Conservation (phyloP, 1,140 invertebrate genomes). For the Augochlora pura region DNA sequence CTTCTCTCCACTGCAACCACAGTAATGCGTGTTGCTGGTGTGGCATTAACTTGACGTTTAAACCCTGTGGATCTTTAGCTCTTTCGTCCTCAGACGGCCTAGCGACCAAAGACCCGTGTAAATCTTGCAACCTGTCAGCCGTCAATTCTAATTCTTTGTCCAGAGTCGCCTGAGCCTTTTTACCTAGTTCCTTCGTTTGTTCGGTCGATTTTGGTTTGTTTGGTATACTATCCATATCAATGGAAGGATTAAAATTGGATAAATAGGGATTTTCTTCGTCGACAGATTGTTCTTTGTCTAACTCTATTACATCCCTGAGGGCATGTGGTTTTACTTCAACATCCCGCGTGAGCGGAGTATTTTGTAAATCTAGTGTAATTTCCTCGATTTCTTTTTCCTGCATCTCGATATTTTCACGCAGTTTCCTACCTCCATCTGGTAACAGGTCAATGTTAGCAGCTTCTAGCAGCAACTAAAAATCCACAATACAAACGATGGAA, state of each 20-base stretch:
- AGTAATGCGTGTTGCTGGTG: slow-evolving; percentile 93
- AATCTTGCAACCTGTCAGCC: slow-evolving; percentile 85
- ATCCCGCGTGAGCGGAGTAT: slow-evolving; percentile 75
- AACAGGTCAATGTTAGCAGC: slow-evolving; percentile 79
- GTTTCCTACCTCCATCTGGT: slow-evolving; percentile 80
- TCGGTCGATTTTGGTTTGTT: slow-evolving; percentile 30
- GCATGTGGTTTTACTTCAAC: slow-evolving; percentile 9
- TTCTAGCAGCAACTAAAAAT: slow-evolving; percentile 76
- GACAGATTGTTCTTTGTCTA: not conserved
- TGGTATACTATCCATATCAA: slow-evolving; percentile 24
- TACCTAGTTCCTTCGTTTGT: slow-evolving; percentile 58
- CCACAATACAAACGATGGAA: not conserved
- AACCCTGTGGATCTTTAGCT: slow-evolving; percentile 83
- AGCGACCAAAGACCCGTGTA: slow-evolving; percentile 86
- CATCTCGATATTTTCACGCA: slow-evolving; percentile 73
- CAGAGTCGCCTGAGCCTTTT: slow-evolving; percentile 82
- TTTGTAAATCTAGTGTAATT: slow-evolving; percentile 77
- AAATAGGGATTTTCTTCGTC: not conserved
- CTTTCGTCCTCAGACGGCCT: slow-evolving; percentile 83
- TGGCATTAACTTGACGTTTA: slow-evolving; percentile 87
- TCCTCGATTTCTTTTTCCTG: slow-evolving; percentile 73
- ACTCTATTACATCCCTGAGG: too few relatives aligned
- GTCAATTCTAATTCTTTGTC: slow-evolving; percentile 85
- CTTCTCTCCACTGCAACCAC: slow-evolving; percentile 95
- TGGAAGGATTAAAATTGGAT: not conserved